Evolutionary conservation across 2,113 vertebrate species (phyloP), one percentile per base, ranked within the genome.

Genomic region (Hepsetus odoe): DNA sequence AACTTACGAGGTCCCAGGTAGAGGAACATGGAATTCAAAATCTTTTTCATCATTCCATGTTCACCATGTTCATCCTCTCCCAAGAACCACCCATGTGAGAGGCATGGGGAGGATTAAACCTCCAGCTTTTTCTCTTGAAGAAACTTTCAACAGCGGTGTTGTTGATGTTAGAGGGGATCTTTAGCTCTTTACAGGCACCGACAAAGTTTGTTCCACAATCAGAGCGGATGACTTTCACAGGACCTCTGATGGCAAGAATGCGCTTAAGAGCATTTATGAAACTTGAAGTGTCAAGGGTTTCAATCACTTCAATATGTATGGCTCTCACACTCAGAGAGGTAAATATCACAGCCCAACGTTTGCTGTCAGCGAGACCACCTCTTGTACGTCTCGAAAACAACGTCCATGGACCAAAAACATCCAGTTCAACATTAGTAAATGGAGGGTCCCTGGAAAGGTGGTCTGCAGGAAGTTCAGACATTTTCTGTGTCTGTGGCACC

Each of bases 261-360:
- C 58, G 33, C 13, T 80, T n/a, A 84, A 80, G 35, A 0, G 74
- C 22, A 22, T 74, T 81, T 20, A 87, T 83, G 28, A 81, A 85
- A n/a, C 71, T 77, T 2, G 74, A 84, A 1, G n/a, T n/a, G n/a
- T n/a, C n/a, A n/a, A n/a, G n/a, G 26, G 76, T 79, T 13, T 85
- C 82, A 2, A 85, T 84, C 5, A 80, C 65, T 56, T 84, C 79
- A 3, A 85, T 76, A 49, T 68, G 80, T 20, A 77, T 65, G 0
- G 73, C 80, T 33, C 71, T 79, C 28, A 69, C 28, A 13, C n/a
- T 79, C 84, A n/a, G 51, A n/a, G 79, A 86, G 1, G 49, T 79
- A 11, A 87, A 86, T 2, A 87, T 81, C 0, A 85, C 62, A 0
- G 74, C 84, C 84, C 79, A 86, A 1, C 61, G 11, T 24, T 81